Percentiles rank a stretch among this genome's conserved stretches.
Conservation (phyloP, 2,888 invertebrate genomes). For the Miltochrista miniata region DNA sequence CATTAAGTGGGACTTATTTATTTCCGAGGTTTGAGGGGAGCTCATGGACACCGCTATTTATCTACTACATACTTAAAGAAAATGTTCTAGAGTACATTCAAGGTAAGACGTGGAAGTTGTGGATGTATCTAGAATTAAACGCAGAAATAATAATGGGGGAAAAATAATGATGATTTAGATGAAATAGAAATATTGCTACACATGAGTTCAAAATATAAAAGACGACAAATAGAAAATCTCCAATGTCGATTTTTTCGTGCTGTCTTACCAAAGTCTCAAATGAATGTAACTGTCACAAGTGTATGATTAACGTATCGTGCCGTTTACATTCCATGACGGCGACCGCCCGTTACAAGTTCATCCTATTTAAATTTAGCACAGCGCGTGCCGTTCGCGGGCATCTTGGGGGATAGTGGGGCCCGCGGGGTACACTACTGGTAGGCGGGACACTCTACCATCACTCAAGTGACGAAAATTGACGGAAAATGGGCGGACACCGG, state of each 20-base stretch:
- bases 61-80: too few species aligned
- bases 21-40: constrained; percentile 18
- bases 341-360: constrained; percentile 80
- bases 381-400: constrained; percentile 74
- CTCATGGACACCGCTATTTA: background rate
- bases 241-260: constrained; percentile 53
- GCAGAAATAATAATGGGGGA: too few species aligned
- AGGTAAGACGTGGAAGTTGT: too few species aligned
- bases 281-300: constrained; percentile 77
- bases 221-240: constrained; percentile 31
- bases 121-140: too few species aligned
- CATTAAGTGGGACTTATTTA: constrained; percentile 38
- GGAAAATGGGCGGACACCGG: constrained; percentile 83
- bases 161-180: background rate
- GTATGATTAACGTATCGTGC: constrained; percentile 79
- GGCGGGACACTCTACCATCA: constrained; percentile 80
- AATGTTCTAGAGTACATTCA: too few species aligned
- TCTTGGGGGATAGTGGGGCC: constrained; percentile 38
- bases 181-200: background rate
- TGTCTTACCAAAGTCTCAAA: constrained; percentile 58
- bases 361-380: constrained; percentile 82
- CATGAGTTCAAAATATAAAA: background rate
- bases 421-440: constrained; percentile 46
- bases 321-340: constrained; percentile 71
- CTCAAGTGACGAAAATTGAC: constrained; percentile 84